Evolutionary conservation across 2,113 vertebrate genomes (phyloP), one percentile per base, ranked within the genome.

Genomic region (Furnarius figulus): DNA sequence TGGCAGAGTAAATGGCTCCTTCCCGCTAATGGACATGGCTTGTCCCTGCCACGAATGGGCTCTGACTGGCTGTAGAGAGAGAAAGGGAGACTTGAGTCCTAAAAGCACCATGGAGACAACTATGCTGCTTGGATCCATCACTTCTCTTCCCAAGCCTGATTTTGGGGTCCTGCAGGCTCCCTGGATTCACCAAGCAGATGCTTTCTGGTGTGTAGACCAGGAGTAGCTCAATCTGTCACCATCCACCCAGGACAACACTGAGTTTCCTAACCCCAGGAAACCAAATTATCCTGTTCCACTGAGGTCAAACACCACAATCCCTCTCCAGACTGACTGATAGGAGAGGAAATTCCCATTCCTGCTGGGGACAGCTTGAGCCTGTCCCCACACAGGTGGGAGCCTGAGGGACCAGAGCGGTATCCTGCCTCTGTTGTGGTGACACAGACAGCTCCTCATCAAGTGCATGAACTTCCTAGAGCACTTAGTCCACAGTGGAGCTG

Each of bases 391-490:
- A 44, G 22, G n/a, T 37, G 42, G 66, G 22, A 92, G 14, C 23
- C 22, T 0, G 0, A 62, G 30, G 71, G 28, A 33, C 17, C n/a
- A 20, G 33, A 35, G 30, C 0, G 0, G 25, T 52, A 52, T 88
- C 20, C 31, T 61, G 27, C 5, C 50, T 75, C 65, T 28, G 6
- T 79, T 1, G 0, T 2, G 58, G 49, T 72, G 85, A 53, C 31
- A 37, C 50, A 0, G 0, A 17, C 39, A 24, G 30, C 52, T 78
- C 33, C 61, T 33, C 61, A 33, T 33, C 2, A 1, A 73, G 50
- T 1, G 1, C 14, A 8, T 8, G 25, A 50, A n/a, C 37, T 58
- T 91, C 46, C 39, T 21, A 13, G 58, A 35, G 55, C 4, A 11
- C 66, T 74, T 28, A 21, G 31, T 44, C 24, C 0, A 0, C 15